These are phyloP conservation scores for Tubulanus polymorphus DNA, from an alignment of 2,888 invertebrate species.

Conservation along the genomic window DNA sequence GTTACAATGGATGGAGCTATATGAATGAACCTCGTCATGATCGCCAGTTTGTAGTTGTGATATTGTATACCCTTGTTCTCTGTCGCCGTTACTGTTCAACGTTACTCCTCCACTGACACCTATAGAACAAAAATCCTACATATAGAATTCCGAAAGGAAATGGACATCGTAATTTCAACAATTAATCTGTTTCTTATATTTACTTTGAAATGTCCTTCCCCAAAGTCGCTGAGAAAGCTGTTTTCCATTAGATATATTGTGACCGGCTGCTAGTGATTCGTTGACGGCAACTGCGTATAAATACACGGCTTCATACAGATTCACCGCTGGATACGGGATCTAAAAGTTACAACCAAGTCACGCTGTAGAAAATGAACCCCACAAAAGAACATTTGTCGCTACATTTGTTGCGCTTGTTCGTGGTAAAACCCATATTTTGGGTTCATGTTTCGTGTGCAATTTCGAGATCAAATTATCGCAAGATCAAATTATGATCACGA, in stretches of 20 bases:
- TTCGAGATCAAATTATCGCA: no score
- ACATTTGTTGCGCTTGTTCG: no score
- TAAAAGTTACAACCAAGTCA: no score
- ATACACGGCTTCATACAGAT: slow-evolving; percentile 26
- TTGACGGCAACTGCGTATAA: slow-evolving; percentile 23
- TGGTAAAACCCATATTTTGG: no score
- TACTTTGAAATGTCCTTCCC: slow-evolving; percentile 18
- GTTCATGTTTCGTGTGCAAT: no score
- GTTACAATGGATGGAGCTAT: no score
- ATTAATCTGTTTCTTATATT: not conserved
- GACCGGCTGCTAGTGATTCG: slow-evolving; percentile 15
- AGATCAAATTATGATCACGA: no score
- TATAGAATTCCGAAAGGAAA: no score
- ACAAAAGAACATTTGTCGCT: no score
- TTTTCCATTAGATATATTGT: slow-evolving; percentile 16
- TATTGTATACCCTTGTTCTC: slow-evolving; percentile 33
- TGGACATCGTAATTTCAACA: no score
- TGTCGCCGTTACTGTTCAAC: slow-evolving; percentile 36
- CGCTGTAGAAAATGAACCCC: no score
- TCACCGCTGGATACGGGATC: slow-evolving; percentile 28
- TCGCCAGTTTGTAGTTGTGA: slow-evolving; percentile 23
- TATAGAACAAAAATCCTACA: not conserved
- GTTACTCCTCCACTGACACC: slow-evolving; percentile 28
- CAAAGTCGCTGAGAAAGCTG: slow-evolving; percentile 19
- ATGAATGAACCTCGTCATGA: no score